Evolutionary conservation across 2,888 invertebrate species (phyloP).

Genomic region (Ophioninae sp.): DNA sequence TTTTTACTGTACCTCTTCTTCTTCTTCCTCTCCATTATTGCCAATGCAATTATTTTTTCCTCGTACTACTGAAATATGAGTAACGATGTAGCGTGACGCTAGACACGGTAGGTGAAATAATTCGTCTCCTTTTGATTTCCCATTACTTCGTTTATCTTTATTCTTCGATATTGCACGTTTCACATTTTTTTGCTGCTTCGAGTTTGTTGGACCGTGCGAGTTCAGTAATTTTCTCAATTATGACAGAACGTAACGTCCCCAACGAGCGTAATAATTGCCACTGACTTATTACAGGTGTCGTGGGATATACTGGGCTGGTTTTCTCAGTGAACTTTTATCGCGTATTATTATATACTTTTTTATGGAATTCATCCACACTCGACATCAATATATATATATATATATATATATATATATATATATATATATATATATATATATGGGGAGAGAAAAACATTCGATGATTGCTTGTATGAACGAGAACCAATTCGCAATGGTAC

Average conservation of each 20-base stretch:
- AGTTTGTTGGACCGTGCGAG: not conserved
- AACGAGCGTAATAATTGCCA: not conserved
- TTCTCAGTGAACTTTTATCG: not conserved
- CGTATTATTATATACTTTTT: too few relatives aligned
- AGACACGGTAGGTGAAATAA: not conserved
- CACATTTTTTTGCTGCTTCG: not conserved
- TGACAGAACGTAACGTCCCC: not conserved
- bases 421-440: too few relatives aligned
- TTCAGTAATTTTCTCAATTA: not conserved
- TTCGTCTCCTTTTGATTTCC: not conserved
- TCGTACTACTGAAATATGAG: not conserved
- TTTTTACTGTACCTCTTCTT: not conserved
- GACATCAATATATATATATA: not conserved
- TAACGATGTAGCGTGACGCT: not conserved
- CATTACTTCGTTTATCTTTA: not conserved
- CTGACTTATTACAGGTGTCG: not conserved
- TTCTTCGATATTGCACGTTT: not conserved
- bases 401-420: too few relatives aligned
- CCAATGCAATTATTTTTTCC: slow-evolving; percentile 6
- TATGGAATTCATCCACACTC: too few relatives aligned
- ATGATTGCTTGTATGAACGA: not conserved
- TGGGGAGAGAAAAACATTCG: not conserved
- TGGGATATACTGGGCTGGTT: not conserved
- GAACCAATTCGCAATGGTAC: not conserved
- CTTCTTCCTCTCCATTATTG: not conserved